Evolutionary conservation across 2,888 invertebrate genomes (phyloP), one percentile per base, ranked within the genome.

Genomic region (Latheticus oryzae): DNA sequence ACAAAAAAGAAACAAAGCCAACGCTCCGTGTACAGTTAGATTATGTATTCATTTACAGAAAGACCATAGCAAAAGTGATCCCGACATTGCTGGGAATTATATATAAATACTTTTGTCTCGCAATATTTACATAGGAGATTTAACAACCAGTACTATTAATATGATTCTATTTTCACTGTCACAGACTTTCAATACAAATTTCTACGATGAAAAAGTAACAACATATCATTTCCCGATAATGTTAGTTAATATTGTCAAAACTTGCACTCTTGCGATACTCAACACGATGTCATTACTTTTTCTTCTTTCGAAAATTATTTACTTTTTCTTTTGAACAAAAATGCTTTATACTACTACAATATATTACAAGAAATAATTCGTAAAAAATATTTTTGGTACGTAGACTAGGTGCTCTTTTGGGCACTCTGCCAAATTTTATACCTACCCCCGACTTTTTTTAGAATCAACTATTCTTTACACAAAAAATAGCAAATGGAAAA

Each of bases 41-140:
- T 63, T 63, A 66, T 62, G 63, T 66, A 66, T 66, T 64, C 65
- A 54, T 62, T 62, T 65, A 63, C 62, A 65, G 62, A 61, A 61
- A 61, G 61, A 59, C 56, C 61, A 70, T 74, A 76, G 75, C 74
- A 75, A 75, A 74, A 76, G 70, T 74, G 74, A 72, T 75, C 74
- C 75, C 74, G 74, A 72, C 73, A 75, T 73, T 71, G 67, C 71
- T 70, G 68, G 67, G 66, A 66, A 72, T 71, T 68, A 68, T 68
- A 68, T 68, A 72, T 73, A 74, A 71, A 72, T 74, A 71, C 62
- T 73, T 70, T 69, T 71, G 68, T 72, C 65, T 65, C 60, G 68
- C 67, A 67, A 70, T 75, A 73, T 75, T 67, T 72, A 74, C 73
- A 73, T 68, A 73, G 64, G 66, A 71, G 69, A 65, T 71, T 72